Evolutionary conservation across 2,797 vertebrate species (phyloP).

Genomic region (Tangara arthus): DNA sequence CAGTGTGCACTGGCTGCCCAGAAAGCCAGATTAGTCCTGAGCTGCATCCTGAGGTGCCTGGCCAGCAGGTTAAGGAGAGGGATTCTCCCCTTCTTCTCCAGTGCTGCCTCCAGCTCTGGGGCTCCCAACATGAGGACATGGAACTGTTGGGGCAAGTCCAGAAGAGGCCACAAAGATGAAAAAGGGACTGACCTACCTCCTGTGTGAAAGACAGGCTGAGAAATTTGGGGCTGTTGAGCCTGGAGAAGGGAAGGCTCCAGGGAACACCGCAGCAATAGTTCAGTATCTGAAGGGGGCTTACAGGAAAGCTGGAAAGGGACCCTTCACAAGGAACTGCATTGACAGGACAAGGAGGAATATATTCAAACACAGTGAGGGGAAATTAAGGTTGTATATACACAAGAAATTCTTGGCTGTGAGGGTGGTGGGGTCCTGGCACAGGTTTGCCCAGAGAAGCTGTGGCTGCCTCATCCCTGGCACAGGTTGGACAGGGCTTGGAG

Average conservation of each 20-base stretch:
- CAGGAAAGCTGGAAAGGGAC: too few relatives aligned
- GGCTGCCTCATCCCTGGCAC: background rate
- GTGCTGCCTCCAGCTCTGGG: background rate
- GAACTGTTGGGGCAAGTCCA: too few relatives aligned
- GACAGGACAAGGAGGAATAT: background rate
- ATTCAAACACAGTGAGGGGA: background rate
- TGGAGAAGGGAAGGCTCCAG: background rate
- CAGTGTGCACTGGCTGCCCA: background rate
- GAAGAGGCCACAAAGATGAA: background rate
- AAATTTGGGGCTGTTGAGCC: background rate
- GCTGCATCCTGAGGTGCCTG: background rate
- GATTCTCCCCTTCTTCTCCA: background rate
- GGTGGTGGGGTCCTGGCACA: background rate
- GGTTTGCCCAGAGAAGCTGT: fast-evolving
- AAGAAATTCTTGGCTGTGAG: background rate
- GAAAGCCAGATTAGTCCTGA: background rate
- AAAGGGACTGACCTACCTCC: too few relatives aligned
- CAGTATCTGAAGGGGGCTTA: background rate
- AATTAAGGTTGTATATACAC: background rate
- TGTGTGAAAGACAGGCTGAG: background rate
- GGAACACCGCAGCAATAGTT: background rate
- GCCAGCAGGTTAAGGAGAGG: background rate
- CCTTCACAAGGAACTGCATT: fast-evolving
- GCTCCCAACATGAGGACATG: background rate
- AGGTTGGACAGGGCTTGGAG: fast-evolving